A percentile compares a stretch with the other conserved stretches of the same genome.
These are phyloP conservation scores for Bruchidius siliquastri DNA, from an alignment of 2,888 invertebrate species.

Conservation along the genomic window DNA sequence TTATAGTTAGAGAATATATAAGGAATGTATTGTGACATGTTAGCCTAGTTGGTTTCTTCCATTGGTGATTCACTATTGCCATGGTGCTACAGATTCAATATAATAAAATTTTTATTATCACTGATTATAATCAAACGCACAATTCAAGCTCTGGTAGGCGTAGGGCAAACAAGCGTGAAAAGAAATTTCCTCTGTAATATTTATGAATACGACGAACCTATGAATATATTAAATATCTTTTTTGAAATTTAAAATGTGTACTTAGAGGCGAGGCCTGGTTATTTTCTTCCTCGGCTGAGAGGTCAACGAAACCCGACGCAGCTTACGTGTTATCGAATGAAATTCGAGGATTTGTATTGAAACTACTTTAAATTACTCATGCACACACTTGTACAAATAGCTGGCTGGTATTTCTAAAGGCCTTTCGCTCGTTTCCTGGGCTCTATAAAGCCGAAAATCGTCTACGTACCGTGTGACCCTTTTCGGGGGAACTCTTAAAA, in stretches of 20 bases:
- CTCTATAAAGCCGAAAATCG: neutral
- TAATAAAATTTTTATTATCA: neutral
- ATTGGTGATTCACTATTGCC: neutral
- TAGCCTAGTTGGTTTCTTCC: no score
- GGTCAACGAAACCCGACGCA: conserved; percentile 12
- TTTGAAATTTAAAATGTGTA: neutral
- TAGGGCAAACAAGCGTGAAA: neutral
- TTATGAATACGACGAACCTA: neutral
- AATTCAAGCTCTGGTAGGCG: neutral
- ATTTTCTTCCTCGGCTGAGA: conserved; percentile 4
- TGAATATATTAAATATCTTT: neutral
- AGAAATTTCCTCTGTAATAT: neutral
- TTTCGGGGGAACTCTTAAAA: conserved; percentile 12
- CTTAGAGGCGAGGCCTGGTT: neutral
- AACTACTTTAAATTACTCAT: conserved; percentile 22
- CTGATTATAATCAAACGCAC: neutral
- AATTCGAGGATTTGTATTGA: conserved; percentile 23
- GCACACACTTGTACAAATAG: conserved; percentile 26
- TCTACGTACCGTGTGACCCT: conserved; percentile 21
- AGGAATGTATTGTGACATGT: no score
- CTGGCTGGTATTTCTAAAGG: neutral
- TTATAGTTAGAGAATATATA: no score
- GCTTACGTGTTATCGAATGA: conserved; percentile 22
- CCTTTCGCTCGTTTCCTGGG: conserved; percentile 9
- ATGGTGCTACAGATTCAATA: neutral